A percentile compares a stretch with the other conserved stretches of the same genome.
These are phyloP conservation scores for Arnoldichthys spilopterus DNA, from an alignment of 2,797 vertebrate genomes.

Conservation along the genomic window DNA sequence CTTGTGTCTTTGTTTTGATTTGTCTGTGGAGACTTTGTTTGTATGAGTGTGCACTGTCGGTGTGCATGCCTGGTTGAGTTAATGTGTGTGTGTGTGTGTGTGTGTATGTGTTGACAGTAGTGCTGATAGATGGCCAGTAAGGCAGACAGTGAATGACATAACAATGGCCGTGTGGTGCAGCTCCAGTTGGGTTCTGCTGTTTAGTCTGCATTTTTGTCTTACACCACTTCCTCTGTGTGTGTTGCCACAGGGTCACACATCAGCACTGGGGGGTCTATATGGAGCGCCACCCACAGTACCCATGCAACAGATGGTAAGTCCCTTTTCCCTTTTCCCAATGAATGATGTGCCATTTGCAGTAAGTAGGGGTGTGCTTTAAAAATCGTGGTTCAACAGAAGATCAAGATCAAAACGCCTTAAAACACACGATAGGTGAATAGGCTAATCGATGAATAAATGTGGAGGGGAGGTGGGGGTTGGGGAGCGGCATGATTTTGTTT, in stretches of 20 bases:
- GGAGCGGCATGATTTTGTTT: no score
- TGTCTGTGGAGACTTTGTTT: neutral
- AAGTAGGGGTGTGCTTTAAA: neutral
- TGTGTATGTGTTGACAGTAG: slow-evolving; percentile 24
- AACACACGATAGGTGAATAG: no score
- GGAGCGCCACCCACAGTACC: slow-evolving; percentile 81
- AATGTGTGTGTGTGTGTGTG: slow-evolving; percentile 9
- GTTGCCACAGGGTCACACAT: slow-evolving; percentile 85
- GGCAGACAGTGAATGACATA: slow-evolving; percentile 4
- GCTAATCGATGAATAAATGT: no score
- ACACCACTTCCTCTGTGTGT: slow-evolving; percentile 57
- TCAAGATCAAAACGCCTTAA: no score
- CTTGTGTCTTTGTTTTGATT: slow-evolving; percentile 5
- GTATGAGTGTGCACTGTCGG: neutral
- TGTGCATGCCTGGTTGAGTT: neutral
- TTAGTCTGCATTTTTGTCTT: slow-evolving; percentile 28
- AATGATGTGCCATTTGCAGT: neutral
- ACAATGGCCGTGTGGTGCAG: slow-evolving; percentile 3
- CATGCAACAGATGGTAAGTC: slow-evolving; percentile 89
- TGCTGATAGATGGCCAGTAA: neutral
- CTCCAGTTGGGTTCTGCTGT: slow-evolving; percentile 8
- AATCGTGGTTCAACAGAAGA: no score
- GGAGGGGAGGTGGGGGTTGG: no score
- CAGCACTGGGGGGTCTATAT: slow-evolving; percentile 88
- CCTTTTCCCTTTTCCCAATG: neutral